These are phyloP conservation scores for Xylophagus ater DNA, from an alignment of 2,888 invertebrate genomes.

Conservation along the genomic window DNA sequence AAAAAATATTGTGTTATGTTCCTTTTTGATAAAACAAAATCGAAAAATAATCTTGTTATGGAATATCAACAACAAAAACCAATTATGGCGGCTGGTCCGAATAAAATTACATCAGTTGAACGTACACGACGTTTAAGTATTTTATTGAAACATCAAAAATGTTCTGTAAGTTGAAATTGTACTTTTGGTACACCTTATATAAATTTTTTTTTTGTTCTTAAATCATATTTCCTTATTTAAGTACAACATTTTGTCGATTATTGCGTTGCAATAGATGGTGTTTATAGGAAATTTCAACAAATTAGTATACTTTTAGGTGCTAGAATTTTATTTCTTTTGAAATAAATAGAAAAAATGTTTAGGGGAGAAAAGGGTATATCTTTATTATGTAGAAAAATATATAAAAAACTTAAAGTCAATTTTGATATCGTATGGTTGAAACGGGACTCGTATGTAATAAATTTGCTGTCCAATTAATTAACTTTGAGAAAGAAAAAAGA, in stretches of 20 bases:
- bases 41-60: too few relatives aligned
- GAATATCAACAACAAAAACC: too few relatives aligned
- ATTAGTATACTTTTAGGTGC: conserved; percentile 9
- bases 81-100: not conserved
- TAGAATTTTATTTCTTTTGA: conserved; percentile 2
- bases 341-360: conserved; percentile 9
- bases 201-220: not conserved
- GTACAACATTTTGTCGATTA: too few relatives aligned
- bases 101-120: conserved; percentile 26
- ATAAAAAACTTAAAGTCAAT: conserved; percentile 9
- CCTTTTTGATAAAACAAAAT: conserved; percentile 9
- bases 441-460: too few relatives aligned
- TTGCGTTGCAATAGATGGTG: too few relatives aligned
- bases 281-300: too few relatives aligned
- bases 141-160: conserved; percentile 24
- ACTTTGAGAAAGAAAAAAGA: too few relatives aligned
- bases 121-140: conserved; percentile 31
- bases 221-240: not conserved
- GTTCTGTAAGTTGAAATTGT: conserved; percentile 13
- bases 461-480: too few relatives aligned
- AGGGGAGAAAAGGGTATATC: not conserved
- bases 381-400: conserved; percentile 3
- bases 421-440: too few relatives aligned
- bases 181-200: too few relatives aligned
- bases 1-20: conserved; percentile 4